Base-by-base conservation (phyloP, 2,888 invertebrate genomes). In the Spilarctia lutea region DNA sequence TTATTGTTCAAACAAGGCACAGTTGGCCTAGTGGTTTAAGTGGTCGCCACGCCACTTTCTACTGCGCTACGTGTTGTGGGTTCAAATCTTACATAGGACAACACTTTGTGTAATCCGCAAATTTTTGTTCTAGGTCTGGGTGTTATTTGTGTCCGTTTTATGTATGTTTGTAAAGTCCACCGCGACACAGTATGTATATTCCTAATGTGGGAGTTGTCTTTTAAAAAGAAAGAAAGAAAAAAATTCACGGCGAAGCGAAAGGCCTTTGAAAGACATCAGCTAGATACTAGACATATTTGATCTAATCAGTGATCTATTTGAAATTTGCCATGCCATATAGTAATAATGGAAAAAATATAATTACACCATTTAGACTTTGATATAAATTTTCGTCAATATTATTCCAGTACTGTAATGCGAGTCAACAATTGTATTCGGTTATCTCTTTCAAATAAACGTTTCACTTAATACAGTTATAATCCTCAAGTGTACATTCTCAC, bases 1-100 rank as follows among this genome's bases (percentile, higher is more conserved):
- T 76, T 82, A 84, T 80, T 84, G 82, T 42, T 63, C 16, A 60
- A 7, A 42, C 42, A 27, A n/a, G n/a, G n/a, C n/a, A n/a, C n/a
- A n/a, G n/a, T n/a, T n/a, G n/a, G n/a, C n/a, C n/a, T n/a, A n/a
- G n/a, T n/a, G n/a, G n/a, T n/a, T n/a, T n/a, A n/a, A n/a, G n/a
- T n/a, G n/a, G n/a, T n/a, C n/a, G n/a, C n/a, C n/a, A n/a, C n/a
- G n/a, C n/a, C n/a, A n/a, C n/a, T n/a, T n/a, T n/a, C n/a, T n/a
- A n/a, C n/a, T n/a, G n/a, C n/a, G n/a, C n/a, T n/a, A n/a, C n/a
- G n/a, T n/a, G n/a, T n/a, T n/a, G n/a, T n/a, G n/a, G n/a, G n/a
- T n/a, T n/a, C n/a, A n/a, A n/a, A n/a, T n/a, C n/a, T n/a, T n/a
- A n/a, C n/a, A n/a, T n/a, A n/a, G n/a, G n/a, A n/a, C n/a, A n/a